Percentiles rank a stretch among this genome's conserved stretches.
phyloP scores from a whole-genome alignment of 1,140 invertebrate genomes.

The Heliconius melpomene region DNA sequence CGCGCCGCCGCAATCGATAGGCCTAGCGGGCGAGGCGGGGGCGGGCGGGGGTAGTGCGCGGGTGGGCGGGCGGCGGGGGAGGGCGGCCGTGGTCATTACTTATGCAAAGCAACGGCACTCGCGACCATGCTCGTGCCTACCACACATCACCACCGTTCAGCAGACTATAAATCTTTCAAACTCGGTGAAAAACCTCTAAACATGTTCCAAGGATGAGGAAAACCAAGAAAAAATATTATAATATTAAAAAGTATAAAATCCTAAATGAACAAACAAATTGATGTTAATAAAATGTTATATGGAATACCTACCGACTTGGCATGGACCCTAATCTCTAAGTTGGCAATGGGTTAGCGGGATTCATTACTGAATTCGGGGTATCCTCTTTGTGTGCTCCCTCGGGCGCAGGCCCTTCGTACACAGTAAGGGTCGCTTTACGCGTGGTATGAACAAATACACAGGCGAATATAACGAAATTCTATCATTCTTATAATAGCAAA shows the following conservation, averaged over 20 bases:
- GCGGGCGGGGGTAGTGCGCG: constrained; percentile 25
- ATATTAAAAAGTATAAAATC: neutral
- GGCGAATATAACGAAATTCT: neutral
- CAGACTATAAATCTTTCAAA: neutral
- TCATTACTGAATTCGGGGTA: constrained; percentile 59
- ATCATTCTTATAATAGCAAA: constrained; percentile 24
- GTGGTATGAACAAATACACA: constrained; percentile 14
- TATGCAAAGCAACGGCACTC: constrained; percentile 73
- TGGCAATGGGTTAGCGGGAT: constrained; percentile 55
- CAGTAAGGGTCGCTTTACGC: constrained; percentile 47
- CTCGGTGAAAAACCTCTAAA: neutral
- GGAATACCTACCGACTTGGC: neutral
- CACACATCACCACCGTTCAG: constrained; percentile 41
- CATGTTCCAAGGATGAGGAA: neutral
- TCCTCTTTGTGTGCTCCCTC: constrained; percentile 65
- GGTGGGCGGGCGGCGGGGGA: constrained; percentile 34
- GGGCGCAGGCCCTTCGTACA: constrained; percentile 45
- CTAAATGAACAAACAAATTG: neutral
- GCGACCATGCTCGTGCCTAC: constrained; percentile 37
- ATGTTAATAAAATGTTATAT: neutral
- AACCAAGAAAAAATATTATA: neutral
- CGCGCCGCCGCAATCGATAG: constrained; percentile 79
- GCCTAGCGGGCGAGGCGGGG: constrained; percentile 57
- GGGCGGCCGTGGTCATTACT: constrained; percentile 68
- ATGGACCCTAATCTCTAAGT: constrained; percentile 44